Conservation (phyloP, 2,113 vertebrate species). For the Urocynchramus pylzowi region DNA sequence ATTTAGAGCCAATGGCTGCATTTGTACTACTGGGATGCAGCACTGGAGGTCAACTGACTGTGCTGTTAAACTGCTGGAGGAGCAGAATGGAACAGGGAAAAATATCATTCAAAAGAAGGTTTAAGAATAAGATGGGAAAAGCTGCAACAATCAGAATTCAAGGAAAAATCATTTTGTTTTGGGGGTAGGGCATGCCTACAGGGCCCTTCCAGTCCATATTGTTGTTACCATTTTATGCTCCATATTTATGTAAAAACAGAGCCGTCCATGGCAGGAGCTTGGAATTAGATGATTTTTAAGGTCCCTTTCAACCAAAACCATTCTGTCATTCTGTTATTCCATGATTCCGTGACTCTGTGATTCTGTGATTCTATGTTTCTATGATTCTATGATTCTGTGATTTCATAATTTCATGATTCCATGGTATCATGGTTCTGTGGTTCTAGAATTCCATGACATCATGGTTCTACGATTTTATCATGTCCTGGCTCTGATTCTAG, state of each 20-base stretch:
- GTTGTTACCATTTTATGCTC: not conserved
- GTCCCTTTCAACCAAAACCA: not conserved
- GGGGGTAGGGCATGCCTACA: not conserved
- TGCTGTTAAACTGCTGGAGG: not conserved
- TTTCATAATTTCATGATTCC: not conserved
- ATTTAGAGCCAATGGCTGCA: not conserved
- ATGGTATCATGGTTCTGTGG: too few species aligned
- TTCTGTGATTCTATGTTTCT: fast-evolving
- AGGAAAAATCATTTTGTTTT: not conserved
- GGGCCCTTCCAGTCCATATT: not conserved
- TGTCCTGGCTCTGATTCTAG: not conserved
- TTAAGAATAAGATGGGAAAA: not conserved
- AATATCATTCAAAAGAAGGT: not conserved
- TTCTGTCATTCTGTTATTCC: not conserved
- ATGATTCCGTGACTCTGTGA: not conserved
- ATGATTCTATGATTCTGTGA: fast-evolving
- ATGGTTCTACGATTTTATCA: not conserved
- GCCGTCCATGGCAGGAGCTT: not conserved
- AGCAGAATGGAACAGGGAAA: not conserved
- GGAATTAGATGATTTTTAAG: not conserved
- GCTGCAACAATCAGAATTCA: not conserved
- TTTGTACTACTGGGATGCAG: fast-evolving
- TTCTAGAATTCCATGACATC: not conserved
- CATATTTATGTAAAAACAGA: not conserved
- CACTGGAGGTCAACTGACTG: fast-evolving